Evolutionary conservation across 92 coral and sea anemone species (phyloP).

Genomic region (Bergia puertoricense): DNA sequence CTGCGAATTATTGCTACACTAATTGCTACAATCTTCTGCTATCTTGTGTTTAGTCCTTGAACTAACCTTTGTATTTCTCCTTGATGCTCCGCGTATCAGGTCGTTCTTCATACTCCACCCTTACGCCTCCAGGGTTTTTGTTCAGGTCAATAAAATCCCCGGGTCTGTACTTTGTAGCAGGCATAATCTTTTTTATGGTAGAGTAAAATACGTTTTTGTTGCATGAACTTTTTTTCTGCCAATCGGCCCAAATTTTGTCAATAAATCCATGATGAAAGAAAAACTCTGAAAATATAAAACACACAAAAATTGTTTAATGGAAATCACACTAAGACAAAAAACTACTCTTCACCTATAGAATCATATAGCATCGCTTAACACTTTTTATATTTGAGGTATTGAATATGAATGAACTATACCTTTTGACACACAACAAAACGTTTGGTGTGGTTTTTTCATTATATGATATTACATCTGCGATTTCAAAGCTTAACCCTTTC

Average conservation of each 20-base stretch:
- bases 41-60: too few relatives aligned
- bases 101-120: constrained; percentile 15
- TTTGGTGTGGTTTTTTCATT: too few relatives aligned
- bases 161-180: not conserved
- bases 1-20: too few relatives aligned
- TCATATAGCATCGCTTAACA: too few relatives aligned
- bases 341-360: too few relatives aligned
- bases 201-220: constrained; percentile 46
- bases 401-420: too few relatives aligned
- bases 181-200: constrained; percentile 21
- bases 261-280: constrained; percentile 72
- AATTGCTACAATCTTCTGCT: too few relatives aligned
- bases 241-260: constrained; percentile 84
- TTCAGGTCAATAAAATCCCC: not conserved
- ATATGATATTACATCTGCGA: too few relatives aligned
- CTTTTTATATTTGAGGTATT: too few relatives aligned
- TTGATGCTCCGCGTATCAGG: not conserved
- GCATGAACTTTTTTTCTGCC: constrained; percentile 67
- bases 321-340: too few relatives aligned
- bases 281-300: constrained; percentile 41
- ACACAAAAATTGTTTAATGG: not conserved
- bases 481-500: too few relatives aligned
- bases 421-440: too few relatives aligned
- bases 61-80: not conserved
- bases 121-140: not conserved